Conservation (phyloP, 2,888 invertebrate species). For the Galerucella calmariensis region DNA sequence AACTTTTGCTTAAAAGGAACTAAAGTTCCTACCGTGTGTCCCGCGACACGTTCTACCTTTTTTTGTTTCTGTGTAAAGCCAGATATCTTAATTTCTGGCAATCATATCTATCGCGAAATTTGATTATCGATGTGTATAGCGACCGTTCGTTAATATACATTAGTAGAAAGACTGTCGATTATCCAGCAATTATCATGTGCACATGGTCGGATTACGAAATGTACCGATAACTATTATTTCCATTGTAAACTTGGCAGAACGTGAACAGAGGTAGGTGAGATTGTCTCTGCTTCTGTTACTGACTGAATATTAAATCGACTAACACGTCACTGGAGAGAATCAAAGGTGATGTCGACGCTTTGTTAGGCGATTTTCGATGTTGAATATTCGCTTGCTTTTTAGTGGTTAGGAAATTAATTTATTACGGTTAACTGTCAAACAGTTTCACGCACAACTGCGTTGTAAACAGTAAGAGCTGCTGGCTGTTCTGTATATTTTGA, state of each 20-base stretch:
- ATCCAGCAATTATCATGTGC: slow-evolving; percentile 40
- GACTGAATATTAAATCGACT: slow-evolving; percentile 20
- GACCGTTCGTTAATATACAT: slow-evolving; percentile 39
- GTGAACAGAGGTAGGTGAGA: slow-evolving; percentile 16
- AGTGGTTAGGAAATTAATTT: not conserved
- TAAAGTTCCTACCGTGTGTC: too few species aligned
- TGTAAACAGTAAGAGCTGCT: not conserved
- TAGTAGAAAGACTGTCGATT: slow-evolving; percentile 39
- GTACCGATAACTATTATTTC: slow-evolving; percentile 43
- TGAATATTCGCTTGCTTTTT: slow-evolving; percentile 8
- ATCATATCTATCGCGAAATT: too few species aligned
- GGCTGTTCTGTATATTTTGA: too few species aligned
- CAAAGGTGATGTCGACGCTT: slow-evolving; percentile 11
- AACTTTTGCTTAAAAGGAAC: too few species aligned
- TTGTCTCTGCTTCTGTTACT: slow-evolving; percentile 23
- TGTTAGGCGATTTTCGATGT: slow-evolving; percentile 13
- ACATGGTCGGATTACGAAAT: slow-evolving; percentile 42
- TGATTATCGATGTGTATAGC: slow-evolving; percentile 30
- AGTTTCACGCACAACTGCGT: not conserved
- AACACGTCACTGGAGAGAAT: slow-evolving; percentile 12
- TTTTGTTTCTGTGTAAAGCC: too few species aligned
- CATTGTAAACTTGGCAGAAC: slow-evolving; percentile 32
- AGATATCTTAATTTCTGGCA: too few species aligned
- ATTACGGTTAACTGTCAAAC: slow-evolving; percentile 2
- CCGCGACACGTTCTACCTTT: too few species aligned